Conservation (phyloP, 2,113 vertebrate genomes). For the Charadrius vociferus region DNA sequence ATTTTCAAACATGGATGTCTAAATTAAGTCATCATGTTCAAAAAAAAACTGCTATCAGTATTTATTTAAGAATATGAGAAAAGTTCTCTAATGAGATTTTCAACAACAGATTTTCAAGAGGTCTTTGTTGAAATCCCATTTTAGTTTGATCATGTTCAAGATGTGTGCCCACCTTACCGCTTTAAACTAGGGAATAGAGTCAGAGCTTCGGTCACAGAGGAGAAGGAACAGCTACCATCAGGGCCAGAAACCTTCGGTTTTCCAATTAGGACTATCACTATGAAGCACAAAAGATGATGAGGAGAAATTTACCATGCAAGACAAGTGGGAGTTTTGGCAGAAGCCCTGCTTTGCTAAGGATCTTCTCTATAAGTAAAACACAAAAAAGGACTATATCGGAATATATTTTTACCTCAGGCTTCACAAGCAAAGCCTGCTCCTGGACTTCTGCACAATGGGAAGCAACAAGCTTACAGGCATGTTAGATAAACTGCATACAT, state of each 20-base stretch:
- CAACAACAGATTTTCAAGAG: background rate
- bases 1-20: background rate
- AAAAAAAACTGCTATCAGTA: background rate
- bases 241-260: background rate
- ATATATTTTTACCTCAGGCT: background rate
- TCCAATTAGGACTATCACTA: background rate
- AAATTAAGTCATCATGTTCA: background rate
- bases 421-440: background rate
- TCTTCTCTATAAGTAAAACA: background rate
- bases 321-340: background rate
- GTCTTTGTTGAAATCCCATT: background rate
- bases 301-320: background rate
- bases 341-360: background rate
- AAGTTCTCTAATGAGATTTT: background rate
- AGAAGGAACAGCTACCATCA: background rate
- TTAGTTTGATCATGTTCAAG: background rate
- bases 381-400: background rate
- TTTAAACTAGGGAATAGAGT: background rate
- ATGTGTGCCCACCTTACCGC: background rate
- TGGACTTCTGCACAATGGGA: background rate
- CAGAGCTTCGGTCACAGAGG: background rate
- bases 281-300: background rate
- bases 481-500: background rate
- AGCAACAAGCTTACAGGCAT: background rate
- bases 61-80: background rate